These are phyloP conservation scores for Meandrusa payeni DNA, from an alignment of 2,888 invertebrate genomes.

Conservation along the genomic window DNA sequence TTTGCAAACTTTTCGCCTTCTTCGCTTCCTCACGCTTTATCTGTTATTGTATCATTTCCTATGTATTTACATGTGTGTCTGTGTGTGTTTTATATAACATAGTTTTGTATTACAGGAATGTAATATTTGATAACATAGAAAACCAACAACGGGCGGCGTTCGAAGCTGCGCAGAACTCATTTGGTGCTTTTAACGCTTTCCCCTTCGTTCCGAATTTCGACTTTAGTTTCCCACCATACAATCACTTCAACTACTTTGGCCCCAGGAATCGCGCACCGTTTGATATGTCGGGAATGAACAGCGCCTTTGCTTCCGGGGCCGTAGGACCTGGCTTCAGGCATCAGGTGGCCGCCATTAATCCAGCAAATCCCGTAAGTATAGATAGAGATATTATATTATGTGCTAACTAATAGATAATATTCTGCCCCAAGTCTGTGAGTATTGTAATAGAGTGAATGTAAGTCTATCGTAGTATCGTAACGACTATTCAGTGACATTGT, in stretches of 20 bases:
- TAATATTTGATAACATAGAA: constrained; percentile 47
- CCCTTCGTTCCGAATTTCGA: constrained; percentile 52
- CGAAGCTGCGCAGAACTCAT: constrained; percentile 64
- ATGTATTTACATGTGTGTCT: neutral
- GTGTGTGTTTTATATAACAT: constrained; percentile 9
- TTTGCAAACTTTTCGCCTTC: neutral
- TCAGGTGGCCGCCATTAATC: constrained; percentile 81
- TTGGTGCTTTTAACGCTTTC: constrained; percentile 56
- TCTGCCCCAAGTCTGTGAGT: no score
- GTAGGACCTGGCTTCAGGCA: constrained; percentile 76
- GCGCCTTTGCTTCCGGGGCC: constrained; percentile 77
- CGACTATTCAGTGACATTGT: no score
- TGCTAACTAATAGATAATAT: no score
- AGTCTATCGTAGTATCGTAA: no score
- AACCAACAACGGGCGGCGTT: constrained; percentile 54
- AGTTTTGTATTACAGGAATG: constrained; percentile 55
- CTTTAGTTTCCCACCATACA: constrained; percentile 48
- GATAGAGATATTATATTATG: no score
- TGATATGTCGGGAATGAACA: constrained; percentile 33
- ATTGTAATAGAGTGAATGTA: no score
- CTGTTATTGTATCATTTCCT: constrained; percentile 2
- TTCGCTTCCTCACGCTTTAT: constrained; percentile 16
- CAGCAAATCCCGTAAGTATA: constrained; percentile 81
- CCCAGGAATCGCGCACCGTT: constrained; percentile 31
- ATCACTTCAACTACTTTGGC: constrained; percentile 35